A percentile compares a stretch with the other conserved stretches of the same genome.
Conservation (phyloP, 2,113 vertebrate genomes). For the Grallaria varia region DNA sequence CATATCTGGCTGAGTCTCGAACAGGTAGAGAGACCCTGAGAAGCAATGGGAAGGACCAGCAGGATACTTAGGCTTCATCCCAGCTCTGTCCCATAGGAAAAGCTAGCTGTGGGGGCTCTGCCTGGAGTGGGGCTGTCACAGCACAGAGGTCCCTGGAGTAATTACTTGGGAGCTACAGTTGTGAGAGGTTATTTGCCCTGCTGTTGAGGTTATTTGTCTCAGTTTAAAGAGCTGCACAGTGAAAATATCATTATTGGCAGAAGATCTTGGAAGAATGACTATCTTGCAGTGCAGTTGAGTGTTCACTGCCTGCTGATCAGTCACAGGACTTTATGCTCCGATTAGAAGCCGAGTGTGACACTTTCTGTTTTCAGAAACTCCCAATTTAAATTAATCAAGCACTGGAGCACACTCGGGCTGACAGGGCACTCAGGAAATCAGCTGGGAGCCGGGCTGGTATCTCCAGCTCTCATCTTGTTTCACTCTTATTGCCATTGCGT, state of each 20-base stretch:
- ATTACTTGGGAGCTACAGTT: not conserved
- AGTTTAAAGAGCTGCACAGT: not conserved
- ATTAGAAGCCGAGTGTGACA: not conserved
- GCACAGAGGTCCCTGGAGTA: not conserved
- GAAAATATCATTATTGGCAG: not conserved
- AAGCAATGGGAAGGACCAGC: not conserved
- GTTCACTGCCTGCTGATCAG: not conserved
- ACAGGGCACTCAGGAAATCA: conserved; percentile 12
- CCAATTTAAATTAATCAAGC: conserved; percentile 37
- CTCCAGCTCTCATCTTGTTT: conserved; percentile 25
- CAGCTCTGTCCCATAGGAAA: not conserved
- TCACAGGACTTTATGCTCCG: not conserved
- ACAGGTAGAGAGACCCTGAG: not conserved
- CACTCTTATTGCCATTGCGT: not conserved
- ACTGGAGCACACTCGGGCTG: not conserved
- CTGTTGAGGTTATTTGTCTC: conserved; percentile 7
- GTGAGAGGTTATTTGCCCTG: not conserved
- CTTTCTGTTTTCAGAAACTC: conserved; percentile 60
- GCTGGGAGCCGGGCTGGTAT: not conserved
- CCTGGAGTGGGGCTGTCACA: not conserved
- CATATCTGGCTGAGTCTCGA: not conserved
- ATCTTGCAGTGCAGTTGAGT: not conserved
- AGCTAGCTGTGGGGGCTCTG: not conserved
- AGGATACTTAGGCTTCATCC: not conserved
- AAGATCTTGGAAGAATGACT: not conserved